These are phyloP conservation scores for Schrankia costaestrigalis DNA, from an alignment of 2,888 invertebrate genomes.

Conservation along the genomic window DNA sequence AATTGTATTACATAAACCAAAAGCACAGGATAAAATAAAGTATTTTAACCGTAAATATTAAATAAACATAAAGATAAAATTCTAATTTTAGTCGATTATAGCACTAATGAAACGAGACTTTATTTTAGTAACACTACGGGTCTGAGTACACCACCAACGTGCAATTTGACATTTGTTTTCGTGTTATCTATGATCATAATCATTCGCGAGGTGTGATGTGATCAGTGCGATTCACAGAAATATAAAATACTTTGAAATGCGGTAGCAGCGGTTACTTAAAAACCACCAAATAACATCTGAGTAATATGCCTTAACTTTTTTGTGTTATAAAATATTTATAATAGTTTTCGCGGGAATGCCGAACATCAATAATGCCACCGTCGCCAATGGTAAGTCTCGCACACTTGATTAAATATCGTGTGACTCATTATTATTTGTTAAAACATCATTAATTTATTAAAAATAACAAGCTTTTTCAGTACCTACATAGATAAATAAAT, in stretches of 20 bases:
- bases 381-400: constrained; percentile 68
- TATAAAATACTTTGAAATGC: constrained; percentile 57
- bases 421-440: constrained; percentile 39
- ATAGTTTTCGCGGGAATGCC: constrained; percentile 66
- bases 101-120: no score
- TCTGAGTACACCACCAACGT: no score
- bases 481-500: constrained; percentile 1
- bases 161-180: constrained; percentile 21
- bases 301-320: constrained; percentile 74
- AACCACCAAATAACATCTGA: constrained; percentile 50
- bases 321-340: constrained; percentile 50
- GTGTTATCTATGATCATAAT: constrained; percentile 14
- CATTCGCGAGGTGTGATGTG: constrained; percentile 57
- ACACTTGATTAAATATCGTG: constrained; percentile 47
- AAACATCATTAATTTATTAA: constrained; percentile 8
- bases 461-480: neutral
- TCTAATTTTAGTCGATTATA: no score
- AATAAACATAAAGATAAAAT: no score
- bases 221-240: constrained; percentile 44
- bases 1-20: no score
- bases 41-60: no score
- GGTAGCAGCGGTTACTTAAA: constrained; percentile 60
- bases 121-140: no score
- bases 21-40: no score
- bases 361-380: constrained; percentile 68